phyloP scores from a whole-genome alignment of 1,140 invertebrate genomes.

The Gyrodactylus salaris region DNA sequence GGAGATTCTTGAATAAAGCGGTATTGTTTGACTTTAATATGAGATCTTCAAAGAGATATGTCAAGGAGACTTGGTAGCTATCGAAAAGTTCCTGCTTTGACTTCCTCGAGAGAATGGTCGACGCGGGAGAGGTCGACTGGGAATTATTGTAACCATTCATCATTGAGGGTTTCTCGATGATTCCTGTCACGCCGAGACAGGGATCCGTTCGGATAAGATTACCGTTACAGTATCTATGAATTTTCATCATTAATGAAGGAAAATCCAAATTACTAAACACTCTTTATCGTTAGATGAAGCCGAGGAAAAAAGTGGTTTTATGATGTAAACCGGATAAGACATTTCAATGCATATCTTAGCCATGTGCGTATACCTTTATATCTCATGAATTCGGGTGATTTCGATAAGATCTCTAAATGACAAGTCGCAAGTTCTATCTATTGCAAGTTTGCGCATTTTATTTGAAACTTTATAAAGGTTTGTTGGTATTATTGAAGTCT shows the following conservation, averaged over 20 bases:
- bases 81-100: background rate
- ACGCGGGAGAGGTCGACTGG: background rate
- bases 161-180: conserved; percentile 30
- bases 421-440: no score
- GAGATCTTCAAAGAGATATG: background rate
- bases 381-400: no score
- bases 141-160: background rate
- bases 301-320: background rate
- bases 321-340: background rate
- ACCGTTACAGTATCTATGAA: background rate
- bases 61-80: background rate
- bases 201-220: background rate
- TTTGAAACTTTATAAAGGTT: no score
- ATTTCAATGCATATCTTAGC: no score
- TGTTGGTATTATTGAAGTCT: no score
- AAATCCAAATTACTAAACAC: no score
- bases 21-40: background rate
- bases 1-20: conserved; percentile 20
- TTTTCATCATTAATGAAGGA: no score
- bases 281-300: no score
- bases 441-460: no score
- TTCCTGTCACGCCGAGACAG: conserved; percentile 29
- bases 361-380: no score
- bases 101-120: background rate
- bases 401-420: no score